Evolutionary conservation across 2,888 invertebrate genomes (phyloP).

Genomic region (Lydus trimaculatus): DNA sequence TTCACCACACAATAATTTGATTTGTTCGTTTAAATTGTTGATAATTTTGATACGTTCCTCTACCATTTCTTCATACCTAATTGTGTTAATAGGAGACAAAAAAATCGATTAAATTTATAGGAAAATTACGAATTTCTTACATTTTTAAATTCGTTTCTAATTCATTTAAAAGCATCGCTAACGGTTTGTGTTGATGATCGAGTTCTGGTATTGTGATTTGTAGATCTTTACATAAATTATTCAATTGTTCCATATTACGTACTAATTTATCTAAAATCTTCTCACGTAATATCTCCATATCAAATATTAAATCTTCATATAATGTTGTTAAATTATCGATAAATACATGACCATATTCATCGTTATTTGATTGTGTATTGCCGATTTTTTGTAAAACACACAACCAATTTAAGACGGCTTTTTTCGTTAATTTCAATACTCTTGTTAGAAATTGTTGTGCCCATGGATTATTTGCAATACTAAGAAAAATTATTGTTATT

Average conservation of each 20-base stretch:
- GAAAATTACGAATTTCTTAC: too few species aligned
- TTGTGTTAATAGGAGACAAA: too few species aligned
- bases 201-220: constrained; percentile 41
- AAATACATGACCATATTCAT: not conserved
- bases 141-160: constrained; percentile 39
- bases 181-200: constrained; percentile 40
- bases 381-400: not conserved
- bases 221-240: constrained; percentile 40
- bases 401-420: not conserved
- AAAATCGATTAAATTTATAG: too few species aligned
- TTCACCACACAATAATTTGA: not conserved
- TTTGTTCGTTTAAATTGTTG: not conserved
- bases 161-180: constrained; percentile 40
- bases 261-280: constrained; percentile 66
- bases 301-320: constrained; percentile 47
- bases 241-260: constrained; percentile 38
- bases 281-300: constrained; percentile 66
- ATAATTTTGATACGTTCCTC: not conserved
- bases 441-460: not conserved
- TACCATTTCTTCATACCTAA: not conserved
- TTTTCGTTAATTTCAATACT: not conserved
- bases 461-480: not conserved
- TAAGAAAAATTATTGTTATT: not conserved
- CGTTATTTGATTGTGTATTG: not conserved
- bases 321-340: not conserved